These are phyloP conservation scores for Hyphantria cunea DNA, from an alignment of 1,140 invertebrate genomes.

Conservation along the genomic window DNA sequence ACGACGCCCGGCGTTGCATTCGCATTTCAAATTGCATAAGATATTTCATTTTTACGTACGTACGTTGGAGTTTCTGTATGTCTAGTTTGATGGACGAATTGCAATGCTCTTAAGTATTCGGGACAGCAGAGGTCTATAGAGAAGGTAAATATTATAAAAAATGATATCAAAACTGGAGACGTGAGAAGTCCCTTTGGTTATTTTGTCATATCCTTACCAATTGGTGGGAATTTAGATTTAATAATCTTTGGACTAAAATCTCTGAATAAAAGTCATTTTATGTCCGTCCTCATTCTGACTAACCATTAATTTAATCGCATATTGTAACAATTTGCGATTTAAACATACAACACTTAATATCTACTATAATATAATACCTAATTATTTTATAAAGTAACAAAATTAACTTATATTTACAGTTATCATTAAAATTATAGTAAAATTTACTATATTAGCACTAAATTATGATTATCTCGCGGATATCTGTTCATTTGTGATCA, in stretches of 20 bases:
- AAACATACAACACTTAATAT: slow-evolving; percentile 80
- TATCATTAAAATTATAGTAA: slow-evolving; percentile 75
- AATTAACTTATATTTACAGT: slow-evolving; percentile 82
- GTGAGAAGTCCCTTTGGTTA: slow-evolving; percentile 62
- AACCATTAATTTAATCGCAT: slow-evolving; percentile 75
- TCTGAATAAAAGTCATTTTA: slow-evolving; percentile 54
- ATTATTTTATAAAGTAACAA: slow-evolving; percentile 81
- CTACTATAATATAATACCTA: slow-evolving; percentile 80
- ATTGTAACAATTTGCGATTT: slow-evolving; percentile 78
- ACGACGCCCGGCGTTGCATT: slow-evolving; percentile 64
- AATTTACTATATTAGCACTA: slow-evolving; percentile 74
- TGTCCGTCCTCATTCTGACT: slow-evolving; percentile 70
- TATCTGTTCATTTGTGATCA: slow-evolving; percentile 20
- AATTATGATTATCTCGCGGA: slow-evolving; percentile 36
- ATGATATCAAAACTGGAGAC: slow-evolving; percentile 14
- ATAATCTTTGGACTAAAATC: slow-evolving; percentile 73
- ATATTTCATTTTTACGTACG: slow-evolving; percentile 10
- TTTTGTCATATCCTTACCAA: slow-evolving; percentile 66
- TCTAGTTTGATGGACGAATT: slow-evolving; percentile 18
- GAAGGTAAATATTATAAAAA: slow-evolving; percentile 10
- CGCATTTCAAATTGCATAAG: slow-evolving; percentile 7
- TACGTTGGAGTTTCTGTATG: slow-evolving; percentile 13
- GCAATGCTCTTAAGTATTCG: slow-evolving; percentile 2
- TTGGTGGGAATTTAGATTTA: slow-evolving; percentile 72
- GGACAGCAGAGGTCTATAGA: slow-evolving; percentile 16